A percentile compares a stretch with the other conserved stretches of the same genome.
phyloP scores from a whole-genome alignment of 2,113 vertebrate genomes.

The Macroglossus sobrinus region DNA sequence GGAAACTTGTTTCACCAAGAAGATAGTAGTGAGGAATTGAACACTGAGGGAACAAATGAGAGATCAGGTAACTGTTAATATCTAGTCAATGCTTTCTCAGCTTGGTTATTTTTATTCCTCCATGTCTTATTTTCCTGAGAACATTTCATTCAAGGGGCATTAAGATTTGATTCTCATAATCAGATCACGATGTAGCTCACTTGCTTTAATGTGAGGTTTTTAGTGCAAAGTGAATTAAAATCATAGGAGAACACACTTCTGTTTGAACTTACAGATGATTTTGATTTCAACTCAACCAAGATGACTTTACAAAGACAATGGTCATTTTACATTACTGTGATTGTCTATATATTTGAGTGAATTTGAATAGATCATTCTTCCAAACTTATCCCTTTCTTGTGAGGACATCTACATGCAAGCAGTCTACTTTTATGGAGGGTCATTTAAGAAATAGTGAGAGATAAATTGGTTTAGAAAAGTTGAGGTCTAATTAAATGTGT shows the following conservation, averaged over 20 bases:
- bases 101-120: slow-evolving; percentile 41
- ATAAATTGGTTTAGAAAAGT: slow-evolving; percentile 21
- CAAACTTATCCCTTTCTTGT: neutral
- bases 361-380: neutral
- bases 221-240: slow-evolving; percentile 66
- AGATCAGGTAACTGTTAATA: neutral
- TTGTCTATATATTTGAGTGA: neutral
- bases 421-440: neutral
- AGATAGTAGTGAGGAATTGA: neutral
- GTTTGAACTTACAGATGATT: slow-evolving; percentile 64
- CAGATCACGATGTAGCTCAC: slow-evolving; percentile 63
- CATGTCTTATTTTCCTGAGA: slow-evolving; percentile 51
- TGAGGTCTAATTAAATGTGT: neutral
- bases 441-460: neutral
- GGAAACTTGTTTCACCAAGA: neutral
- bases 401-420: neutral
- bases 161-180: slow-evolving; percentile 70
- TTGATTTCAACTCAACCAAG: slow-evolving; percentile 59
- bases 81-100: neutral
- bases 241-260: slow-evolving; percentile 56
- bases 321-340: slow-evolving; percentile 52
- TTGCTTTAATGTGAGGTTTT: slow-evolving; percentile 70
- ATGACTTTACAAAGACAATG: slow-evolving; percentile 55
- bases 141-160: slow-evolving; percentile 33
- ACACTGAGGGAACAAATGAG: neutral